phyloP scores from a whole-genome alignment of 2,797 vertebrate species.

The Odontamblyopus lacepedii region DNA sequence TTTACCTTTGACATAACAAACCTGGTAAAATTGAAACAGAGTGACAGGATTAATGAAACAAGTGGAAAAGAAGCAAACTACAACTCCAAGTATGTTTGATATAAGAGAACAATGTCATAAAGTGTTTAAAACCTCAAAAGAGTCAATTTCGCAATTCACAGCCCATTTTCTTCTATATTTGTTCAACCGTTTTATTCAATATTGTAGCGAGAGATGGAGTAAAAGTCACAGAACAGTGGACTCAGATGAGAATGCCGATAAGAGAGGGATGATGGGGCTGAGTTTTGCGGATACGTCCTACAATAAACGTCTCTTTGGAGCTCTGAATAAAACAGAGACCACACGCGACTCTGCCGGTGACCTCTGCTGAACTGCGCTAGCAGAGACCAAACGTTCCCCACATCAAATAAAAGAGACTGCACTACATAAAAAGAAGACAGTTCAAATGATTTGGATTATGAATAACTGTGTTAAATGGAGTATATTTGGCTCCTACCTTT shows the following conservation, averaged over 20 bases:
- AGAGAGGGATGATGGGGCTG: constrained; percentile 2
- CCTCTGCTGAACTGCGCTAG: constrained; percentile 35
- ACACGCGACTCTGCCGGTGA: constrained; percentile 6
- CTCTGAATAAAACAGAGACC: constrained; percentile 18
- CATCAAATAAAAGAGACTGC: constrained; percentile 19
- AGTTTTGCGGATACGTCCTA: constrained; percentile 5
- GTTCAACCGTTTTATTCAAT: not conserved
- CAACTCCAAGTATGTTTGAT: too few relatives aligned
- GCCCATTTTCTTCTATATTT: too few relatives aligned
- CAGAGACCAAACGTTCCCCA: constrained; percentile 21
- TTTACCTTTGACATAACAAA: too few relatives aligned
- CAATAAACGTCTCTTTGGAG: constrained; percentile 16
- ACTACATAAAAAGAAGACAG: constrained; percentile 14
- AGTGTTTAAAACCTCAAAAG: too few relatives aligned
- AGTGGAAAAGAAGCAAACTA: too few relatives aligned
- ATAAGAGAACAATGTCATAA: too few relatives aligned
- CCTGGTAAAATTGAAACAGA: too few relatives aligned
- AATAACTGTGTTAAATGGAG: not conserved
- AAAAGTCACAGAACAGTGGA: not conserved
- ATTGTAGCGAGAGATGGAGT: not conserved
- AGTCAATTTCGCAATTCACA: too few relatives aligned
- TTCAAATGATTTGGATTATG: not conserved
- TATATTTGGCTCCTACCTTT: not conserved
- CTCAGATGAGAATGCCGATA: constrained; percentile 22
- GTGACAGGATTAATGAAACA: too few relatives aligned